phyloP scores from a whole-genome alignment of 2,888 invertebrate species.

The Andrena marginata region DNA sequence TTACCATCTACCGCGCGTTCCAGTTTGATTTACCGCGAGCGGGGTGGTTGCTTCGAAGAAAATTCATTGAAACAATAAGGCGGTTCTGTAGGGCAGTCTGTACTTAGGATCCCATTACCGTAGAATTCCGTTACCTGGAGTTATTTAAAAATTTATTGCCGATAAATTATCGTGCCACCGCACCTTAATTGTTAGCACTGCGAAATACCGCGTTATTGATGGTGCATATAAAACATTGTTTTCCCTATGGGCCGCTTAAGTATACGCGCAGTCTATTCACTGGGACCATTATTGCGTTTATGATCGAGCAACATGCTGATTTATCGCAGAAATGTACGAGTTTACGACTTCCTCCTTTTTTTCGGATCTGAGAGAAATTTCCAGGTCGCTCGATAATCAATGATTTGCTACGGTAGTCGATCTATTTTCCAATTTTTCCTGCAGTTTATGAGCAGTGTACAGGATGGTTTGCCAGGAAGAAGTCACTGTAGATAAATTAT shows the following conservation, averaged over 20 bases:
- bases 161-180: slow-evolving; percentile 53
- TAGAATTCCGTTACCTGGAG: slow-evolving; percentile 17
- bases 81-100: slow-evolving; percentile 8
- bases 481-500: no score
- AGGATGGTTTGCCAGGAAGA: not conserved
- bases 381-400: not conserved
- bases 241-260: not conserved
- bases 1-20: slow-evolving; percentile 31
- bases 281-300: slow-evolving; percentile 25
- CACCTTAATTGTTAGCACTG: slow-evolving; percentile 55
- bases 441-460: not conserved
- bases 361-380: slow-evolving; percentile 1
- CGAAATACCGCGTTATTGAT: slow-evolving; percentile 26
- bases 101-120: slow-evolving; percentile 36
- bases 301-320: slow-evolving; percentile 9
- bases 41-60: slow-evolving; percentile 1
- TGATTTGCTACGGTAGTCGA: not conserved
- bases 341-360: slow-evolving; percentile 22
- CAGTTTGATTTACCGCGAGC: slow-evolving; percentile 42
- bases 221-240: slow-evolving; percentile 28
- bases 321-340: slow-evolving; percentile 3
- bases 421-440: slow-evolving; percentile 3
- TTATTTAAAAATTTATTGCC: slow-evolving; percentile 50
- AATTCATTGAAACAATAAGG: slow-evolving; percentile 41
- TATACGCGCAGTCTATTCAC: not conserved